Base-by-base conservation (phyloP, 2,113 vertebrate genomes). In the Ptilonorhynchus violaceus region DNA sequence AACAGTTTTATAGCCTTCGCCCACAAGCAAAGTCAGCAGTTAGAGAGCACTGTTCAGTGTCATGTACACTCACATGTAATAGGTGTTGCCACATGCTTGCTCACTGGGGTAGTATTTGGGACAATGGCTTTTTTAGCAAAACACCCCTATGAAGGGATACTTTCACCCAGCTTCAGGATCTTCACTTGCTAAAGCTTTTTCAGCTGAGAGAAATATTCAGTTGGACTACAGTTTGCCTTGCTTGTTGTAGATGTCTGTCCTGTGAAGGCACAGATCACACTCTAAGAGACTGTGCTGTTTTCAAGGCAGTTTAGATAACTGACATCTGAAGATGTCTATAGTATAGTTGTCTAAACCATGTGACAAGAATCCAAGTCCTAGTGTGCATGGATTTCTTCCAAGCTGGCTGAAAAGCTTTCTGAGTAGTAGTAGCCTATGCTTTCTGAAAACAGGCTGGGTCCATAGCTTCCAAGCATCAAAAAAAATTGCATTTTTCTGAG, bases 21-120 rank as follows among this genome's bases (percentile, higher is more conserved):
- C 17, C 50, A 80, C 31, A 66, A 66, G 25, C 24, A 39, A 80
- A 60, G 10, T 22, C 0, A 0, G 28, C 31, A 20, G 17, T 76
- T 49, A 28, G 33, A 58, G 50, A 37, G 35, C 67, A 12, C 24
- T 37, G 58, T 52, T 94, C 67, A 73, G 37, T 80, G 23, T 25
- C 28, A 19, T 42, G 14, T 44, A 11, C 52, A 27, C 7, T 58
- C 31, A 25, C 5, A 2, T 33, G 15, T 73, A 64, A 13, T 24
- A 64, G 58, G 35, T 27, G 18, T 68, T 67, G 37, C 33, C 28
- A 46, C 56, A 25, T 63, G 24, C 10, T 76, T 86, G 33, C 28
- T 76, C 30, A 11, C 37, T 42, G 41, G 4, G 31, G 4, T 42
- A 16, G 41, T 83, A 6, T 41, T 62, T 50, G 53, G 10, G 30